Evolutionary conservation across 1,140 invertebrate genomes (phyloP).

Genomic region (Anthonomus grandis): DNA sequence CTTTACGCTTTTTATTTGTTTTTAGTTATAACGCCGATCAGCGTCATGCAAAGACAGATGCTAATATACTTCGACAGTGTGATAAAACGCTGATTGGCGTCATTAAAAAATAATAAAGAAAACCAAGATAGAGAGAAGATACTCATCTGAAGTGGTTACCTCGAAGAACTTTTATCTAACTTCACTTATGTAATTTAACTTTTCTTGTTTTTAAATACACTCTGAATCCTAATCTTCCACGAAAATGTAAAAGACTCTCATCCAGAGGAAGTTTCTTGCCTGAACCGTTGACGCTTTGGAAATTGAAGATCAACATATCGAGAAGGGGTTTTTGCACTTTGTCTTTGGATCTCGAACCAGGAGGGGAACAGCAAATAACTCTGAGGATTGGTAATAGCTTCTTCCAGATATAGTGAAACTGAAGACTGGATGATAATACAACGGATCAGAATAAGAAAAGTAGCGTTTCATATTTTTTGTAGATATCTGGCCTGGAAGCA

Average conservation of each 20-base stretch:
- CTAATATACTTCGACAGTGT: too few relatives aligned
- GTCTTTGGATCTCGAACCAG: too few relatives aligned
- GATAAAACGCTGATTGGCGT: too few relatives aligned
- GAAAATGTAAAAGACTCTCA: slow-evolving; percentile 7
- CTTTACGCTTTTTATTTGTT: too few relatives aligned
- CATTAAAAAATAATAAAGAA: too few relatives aligned
- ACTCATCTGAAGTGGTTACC: slow-evolving; percentile 2
- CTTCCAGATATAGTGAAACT: background rate
- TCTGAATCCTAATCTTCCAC: slow-evolving; percentile 5
- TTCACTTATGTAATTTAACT: too few relatives aligned
- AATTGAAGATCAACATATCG: background rate
- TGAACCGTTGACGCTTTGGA: background rate
- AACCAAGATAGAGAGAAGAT: too few relatives aligned
- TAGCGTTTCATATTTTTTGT: background rate
- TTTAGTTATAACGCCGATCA: too few relatives aligned
- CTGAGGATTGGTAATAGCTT: slow-evolving; percentile 2
- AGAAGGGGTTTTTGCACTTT: too few relatives aligned
- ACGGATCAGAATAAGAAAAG: background rate
- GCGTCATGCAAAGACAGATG: too few relatives aligned
- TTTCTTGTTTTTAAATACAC: slow-evolving; percentile 15
- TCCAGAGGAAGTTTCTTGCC: background rate
- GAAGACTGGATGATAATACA: slow-evolving; percentile 11
- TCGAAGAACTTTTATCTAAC: slow-evolving; percentile 11
- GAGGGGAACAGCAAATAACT: background rate
- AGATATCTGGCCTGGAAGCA: background rate